Evolutionary conservation across 2,797 vertebrate genomes (phyloP).

Genomic region (Danio choprae): DNA sequence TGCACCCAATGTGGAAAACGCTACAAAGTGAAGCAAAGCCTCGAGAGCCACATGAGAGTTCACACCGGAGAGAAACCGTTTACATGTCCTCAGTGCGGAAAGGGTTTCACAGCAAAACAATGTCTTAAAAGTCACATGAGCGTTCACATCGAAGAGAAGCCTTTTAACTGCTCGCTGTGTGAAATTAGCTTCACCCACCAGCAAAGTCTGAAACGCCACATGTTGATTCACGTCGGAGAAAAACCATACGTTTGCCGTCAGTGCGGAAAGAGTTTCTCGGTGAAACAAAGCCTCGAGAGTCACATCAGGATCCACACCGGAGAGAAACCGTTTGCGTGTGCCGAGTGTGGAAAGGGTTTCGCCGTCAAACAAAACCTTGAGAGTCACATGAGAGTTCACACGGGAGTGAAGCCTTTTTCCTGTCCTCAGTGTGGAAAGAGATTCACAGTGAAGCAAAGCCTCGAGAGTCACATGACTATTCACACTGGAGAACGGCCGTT

Average conservation of each 20-base stretch:
- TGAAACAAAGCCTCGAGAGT: slow-evolving; percentile 6
- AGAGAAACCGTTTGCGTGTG: background rate
- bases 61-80: slow-evolving; percentile 31
- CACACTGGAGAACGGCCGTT: background rate
- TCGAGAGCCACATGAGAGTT: slow-evolving; percentile 5
- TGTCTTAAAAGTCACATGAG: slow-evolving; percentile 20
- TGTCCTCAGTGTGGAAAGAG: slow-evolving; percentile 31
- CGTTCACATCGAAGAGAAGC: slow-evolving; percentile 8
- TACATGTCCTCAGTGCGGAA: slow-evolving; percentile 13
- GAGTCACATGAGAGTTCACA: slow-evolving; percentile 10
- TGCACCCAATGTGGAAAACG: slow-evolving; percentile 18
- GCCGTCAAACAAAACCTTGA: background rate
- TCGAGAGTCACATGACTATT: background rate
- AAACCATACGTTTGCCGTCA: slow-evolving; percentile 16
- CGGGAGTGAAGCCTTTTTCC: slow-evolving; percentile 2
- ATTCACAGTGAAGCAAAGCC: slow-evolving; percentile 13
- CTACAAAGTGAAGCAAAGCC: slow-evolving; percentile 4
- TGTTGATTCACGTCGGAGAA: slow-evolving; percentile 4
- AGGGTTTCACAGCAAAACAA: background rate
- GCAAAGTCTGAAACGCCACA: slow-evolving; percentile 10
- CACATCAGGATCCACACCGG: slow-evolving; percentile 5
- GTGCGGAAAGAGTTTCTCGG: slow-evolving; percentile 16
- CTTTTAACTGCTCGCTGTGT: slow-evolving; percentile 5
- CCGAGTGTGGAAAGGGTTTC: slow-evolving; percentile 6
- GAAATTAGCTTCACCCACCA: slow-evolving; percentile 9